Percentiles rank a stretch among this genome's conserved stretches.
Evolutionary conservation across 2,888 invertebrate species (phyloP).

Genomic region (Zelleria hepariella): DNA sequence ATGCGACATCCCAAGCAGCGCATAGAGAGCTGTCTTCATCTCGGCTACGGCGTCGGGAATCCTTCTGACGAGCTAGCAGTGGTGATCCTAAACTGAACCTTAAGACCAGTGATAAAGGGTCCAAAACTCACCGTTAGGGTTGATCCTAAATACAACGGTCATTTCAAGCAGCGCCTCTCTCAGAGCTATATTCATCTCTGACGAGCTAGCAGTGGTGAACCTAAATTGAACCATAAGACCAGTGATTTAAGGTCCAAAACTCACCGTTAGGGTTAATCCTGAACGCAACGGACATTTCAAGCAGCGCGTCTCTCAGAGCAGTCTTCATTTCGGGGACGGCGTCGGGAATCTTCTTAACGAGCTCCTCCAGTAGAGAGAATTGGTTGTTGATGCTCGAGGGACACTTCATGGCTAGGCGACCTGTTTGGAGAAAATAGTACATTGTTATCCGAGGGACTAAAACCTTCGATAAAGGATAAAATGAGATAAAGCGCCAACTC

Average conservation of each 20-base stretch:
- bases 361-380: conserved; percentile 53
- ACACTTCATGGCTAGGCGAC: conserved; percentile 54
- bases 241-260: too few species aligned
- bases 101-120: too few species aligned
- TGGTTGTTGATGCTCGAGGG: conserved; percentile 51
- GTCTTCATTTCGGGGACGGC: conserved; percentile 71
- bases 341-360: conserved; percentile 63
- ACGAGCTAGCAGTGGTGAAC: too few species aligned
- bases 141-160: conserved; percentile 74
- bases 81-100: too few species aligned
- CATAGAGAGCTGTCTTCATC: conserved; percentile 75
- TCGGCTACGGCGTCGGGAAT: too few species aligned
- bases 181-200: conserved; percentile 75
- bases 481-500: too few species aligned
- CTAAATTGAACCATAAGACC: too few species aligned
- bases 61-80: too few species aligned
- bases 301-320: conserved; percentile 77
- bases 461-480: too few species aligned
- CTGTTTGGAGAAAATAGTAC: conserved; percentile 20
- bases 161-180: conserved; percentile 79
- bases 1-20: conserved; percentile 78
- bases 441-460: too few species aligned
- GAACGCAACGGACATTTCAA: conserved; percentile 78
- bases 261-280: conserved; percentile 50
- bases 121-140: conserved; percentile 31